Evolutionary conservation across 2,113 vertebrate genomes (phyloP).

Genomic region (Hippocampus zosterae): DNA sequence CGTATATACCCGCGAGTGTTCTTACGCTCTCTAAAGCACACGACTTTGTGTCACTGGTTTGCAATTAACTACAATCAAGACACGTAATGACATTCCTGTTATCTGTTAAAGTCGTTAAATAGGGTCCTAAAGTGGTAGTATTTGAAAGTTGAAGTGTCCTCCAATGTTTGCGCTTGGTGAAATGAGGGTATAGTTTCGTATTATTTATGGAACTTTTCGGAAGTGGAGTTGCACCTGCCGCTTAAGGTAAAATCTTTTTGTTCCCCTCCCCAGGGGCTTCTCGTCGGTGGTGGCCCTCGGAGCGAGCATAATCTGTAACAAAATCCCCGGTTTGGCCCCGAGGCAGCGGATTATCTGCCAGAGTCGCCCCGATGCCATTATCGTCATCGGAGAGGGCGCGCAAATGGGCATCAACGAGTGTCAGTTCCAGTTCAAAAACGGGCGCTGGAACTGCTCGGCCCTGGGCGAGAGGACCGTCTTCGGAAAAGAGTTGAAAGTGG

Average conservation of each 20-base stretch:
- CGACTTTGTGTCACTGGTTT: neutral
- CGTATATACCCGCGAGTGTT: neutral
- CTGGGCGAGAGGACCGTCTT: slow-evolving; percentile 96
- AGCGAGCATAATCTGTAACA: slow-evolving; percentile 98
- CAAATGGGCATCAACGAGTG: slow-evolving; percentile 99
- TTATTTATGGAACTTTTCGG: neutral
- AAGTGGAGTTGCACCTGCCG: neutral
- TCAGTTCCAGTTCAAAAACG: slow-evolving; percentile 96
- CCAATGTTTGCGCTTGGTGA: no score
- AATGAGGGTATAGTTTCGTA: neutral
- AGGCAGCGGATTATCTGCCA: slow-evolving; percentile 98
- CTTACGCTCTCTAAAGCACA: neutral
- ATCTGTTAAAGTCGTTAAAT: no score
- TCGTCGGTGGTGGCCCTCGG: slow-evolving; percentile 96
- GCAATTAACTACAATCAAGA: neutral
- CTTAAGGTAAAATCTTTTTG: slow-evolving; percentile 17
- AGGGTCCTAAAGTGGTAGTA: neutral
- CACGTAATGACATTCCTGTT: neutral
- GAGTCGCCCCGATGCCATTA: slow-evolving; percentile 97
- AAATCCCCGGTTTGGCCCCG: slow-evolving; percentile 95
- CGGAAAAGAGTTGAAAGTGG: slow-evolving; percentile 99
- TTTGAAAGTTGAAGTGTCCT: neutral
- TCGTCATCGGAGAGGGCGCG: slow-evolving; percentile 96
- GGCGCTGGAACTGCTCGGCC: slow-evolving; percentile 98
- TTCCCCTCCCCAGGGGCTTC: slow-evolving; percentile 80